Percentiles rank a stretch among this genome's conserved stretches.
phyloP scores from a whole-genome alignment of 2,797 vertebrate species.

The Ataeniobius toweri region DNA sequence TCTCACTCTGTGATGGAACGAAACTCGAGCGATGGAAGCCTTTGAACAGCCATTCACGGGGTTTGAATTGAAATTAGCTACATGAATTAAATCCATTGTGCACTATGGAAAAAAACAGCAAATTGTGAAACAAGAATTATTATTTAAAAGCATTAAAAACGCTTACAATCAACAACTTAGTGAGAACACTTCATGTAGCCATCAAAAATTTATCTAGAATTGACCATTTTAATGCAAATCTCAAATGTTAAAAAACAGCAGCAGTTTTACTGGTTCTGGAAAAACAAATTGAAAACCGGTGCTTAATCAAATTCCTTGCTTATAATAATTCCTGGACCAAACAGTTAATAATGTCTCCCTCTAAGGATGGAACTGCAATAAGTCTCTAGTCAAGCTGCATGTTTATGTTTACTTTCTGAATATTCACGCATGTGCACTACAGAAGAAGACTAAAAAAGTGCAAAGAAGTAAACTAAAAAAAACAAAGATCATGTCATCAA shows the following conservation, averaged over 20 bases:
- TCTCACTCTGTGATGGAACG: conserved; percentile 71
- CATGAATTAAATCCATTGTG: conserved; percentile 49
- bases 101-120: conserved; percentile 22
- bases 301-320: background rate
- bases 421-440: background rate
- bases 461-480: too few species aligned
- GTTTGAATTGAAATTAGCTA: conserved; percentile 59
- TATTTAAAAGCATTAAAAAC: conserved; percentile 4
- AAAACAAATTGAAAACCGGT: background rate
- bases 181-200: background rate
- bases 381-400: background rate
- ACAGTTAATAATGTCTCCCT: too few species aligned
- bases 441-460: background rate
- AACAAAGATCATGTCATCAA: background rate
- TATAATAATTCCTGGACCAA: background rate
- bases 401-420: background rate
- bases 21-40: conserved; percentile 66
- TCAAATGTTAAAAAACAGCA: background rate
- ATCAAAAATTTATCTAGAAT: background rate
- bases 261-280: background rate
- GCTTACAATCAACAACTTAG: conserved; percentile 22
- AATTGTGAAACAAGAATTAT: conserved; percentile 9
- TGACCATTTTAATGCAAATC: background rate
- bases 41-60: conserved; percentile 50
- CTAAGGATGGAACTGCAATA: background rate